Evolutionary conservation across 2,797 vertebrate species (phyloP), one percentile per base, ranked within the genome.

Genomic region (Lindbergichthys nudifrons): DNA sequence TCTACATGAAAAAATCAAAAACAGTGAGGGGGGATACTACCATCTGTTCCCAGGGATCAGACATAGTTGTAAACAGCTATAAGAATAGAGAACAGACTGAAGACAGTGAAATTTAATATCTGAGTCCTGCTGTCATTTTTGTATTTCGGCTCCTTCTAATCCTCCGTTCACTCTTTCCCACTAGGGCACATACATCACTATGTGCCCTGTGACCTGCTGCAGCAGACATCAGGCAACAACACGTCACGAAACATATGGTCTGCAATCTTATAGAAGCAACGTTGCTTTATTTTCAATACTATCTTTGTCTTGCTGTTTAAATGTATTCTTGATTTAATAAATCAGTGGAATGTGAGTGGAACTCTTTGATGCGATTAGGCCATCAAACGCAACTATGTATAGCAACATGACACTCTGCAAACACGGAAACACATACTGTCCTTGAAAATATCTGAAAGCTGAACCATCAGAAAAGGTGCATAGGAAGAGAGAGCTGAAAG

Each of bases 1-100:
- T 47, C 60, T 45, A 71, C 62, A 65, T 73, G 43, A 59, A 73
- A 69, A 63, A 70, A 64, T 45, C 39, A 54, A 80, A 67, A 32
- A 46, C 3, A 75, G 52, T 50, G 41, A 50, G 73, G 48, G 59
- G 4, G 56, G 36, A 43, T 61, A 45, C 65, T 10, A 57, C 76
- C 89, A 91, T 92, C 86, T 93, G 92, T 89, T 89, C 84, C 62
- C 61, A 42, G 70, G 75, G 90, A 92, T 93, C 91, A 93, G 85
- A 88, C 82, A 71, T 48, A 57, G 76, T 77, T 79, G 70, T 89
- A 90, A 91, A 90, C 89, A 91, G 82, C 85, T 91, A 88, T 88
- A 91, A 87, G 87, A 91, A 91, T 81, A 92, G 84, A 88, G 81
- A 84, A 81, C 80, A 86, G 75, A 78, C 69, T 84, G 61, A 82